Conservation (phyloP, 1,140 invertebrate genomes). For the Ericerus pela region DNA sequence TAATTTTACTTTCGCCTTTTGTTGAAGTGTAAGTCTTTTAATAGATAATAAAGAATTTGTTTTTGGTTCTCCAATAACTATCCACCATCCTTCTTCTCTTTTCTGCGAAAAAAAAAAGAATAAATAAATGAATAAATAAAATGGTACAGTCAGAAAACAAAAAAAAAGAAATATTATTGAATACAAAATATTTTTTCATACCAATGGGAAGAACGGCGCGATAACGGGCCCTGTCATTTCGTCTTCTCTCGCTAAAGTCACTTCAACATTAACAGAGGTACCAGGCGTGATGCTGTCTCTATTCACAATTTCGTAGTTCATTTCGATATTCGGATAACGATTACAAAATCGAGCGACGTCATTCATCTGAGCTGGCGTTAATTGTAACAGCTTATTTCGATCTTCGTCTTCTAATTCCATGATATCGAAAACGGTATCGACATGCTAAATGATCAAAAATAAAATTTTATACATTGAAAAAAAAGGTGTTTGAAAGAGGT, state of each 20-base stretch:
- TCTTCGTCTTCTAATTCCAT: constrained; percentile 97
- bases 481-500: background rate
- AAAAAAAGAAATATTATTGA: background rate
- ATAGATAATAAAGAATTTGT: constrained; percentile 90
- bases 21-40: constrained; percentile 83
- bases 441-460: constrained; percentile 37
- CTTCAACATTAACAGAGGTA: constrained; percentile 69
- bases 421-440: constrained; percentile 95
- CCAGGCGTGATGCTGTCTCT: constrained; percentile 66
- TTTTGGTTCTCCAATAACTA: constrained; percentile 94
- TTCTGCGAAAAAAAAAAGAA: constrained; percentile 44
- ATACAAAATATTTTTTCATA: constrained; percentile 28
- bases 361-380: constrained; percentile 77
- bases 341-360: constrained; percentile 98
- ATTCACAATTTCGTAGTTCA: constrained; percentile 79
- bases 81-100: constrained; percentile 99
- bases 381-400: constrained; percentile 65
- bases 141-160: background rate
- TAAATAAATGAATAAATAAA: background rate
- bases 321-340: constrained; percentile 95
- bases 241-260: constrained; percentile 89
- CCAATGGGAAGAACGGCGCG: constrained; percentile 93
- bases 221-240: constrained; percentile 93
- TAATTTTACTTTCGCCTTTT: constrained; percentile 84
- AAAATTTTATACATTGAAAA: background rate